Base-by-base conservation (phyloP, 2,888 invertebrate species). In the Alloplasta piceator region DNA sequence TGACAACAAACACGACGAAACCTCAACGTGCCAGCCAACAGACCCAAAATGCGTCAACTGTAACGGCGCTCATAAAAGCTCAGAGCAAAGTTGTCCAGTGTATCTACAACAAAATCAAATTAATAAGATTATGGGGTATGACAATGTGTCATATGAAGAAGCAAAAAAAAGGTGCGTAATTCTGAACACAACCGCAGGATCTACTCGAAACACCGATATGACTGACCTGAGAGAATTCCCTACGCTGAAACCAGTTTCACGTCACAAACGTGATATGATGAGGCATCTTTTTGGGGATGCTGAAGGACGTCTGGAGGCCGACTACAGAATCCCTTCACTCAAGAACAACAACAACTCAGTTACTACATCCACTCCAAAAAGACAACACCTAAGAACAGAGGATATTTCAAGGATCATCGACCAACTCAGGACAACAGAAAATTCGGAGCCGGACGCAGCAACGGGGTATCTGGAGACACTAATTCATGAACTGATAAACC, bases 61-160 rank as follows among this genome's bases (percentile, higher is more conserved):
- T 14, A 9, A 38, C 2, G n/a, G n/a, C n/a, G 60, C 38, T 4
- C 71, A 71, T 38, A 43, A 7, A 4, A 58, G 70, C 7, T 58
- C 50, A 0, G 71, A 71, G 14, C 48, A 5, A 6, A 16, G 5
- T 3, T 71, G 61, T 39, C 60, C 41, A 41, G 16, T 71, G 1
- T 41, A 52, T 10, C 6, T 6, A n/a, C 16, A 39, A n/a, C 71
- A 71, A 1, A 12, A 61, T 5, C 12, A 52, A 50, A 71, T 71
- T 7, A 61, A 71, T 41, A 61, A 48, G 16, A 71, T 71, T 5
- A 61, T 71, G 71, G 61, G 61, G 1, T 50, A 52, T 14, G 61
- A 71, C n/a, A 66, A 66, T 12, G 38, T 66, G 4, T 50, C 64
- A 5, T 66, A 38, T 12, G 50, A 50, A 1, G 50, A 66, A 36